Conservation (phyloP, 2,797 vertebrate genomes). For the Petrocephalus sullivani region DNA sequence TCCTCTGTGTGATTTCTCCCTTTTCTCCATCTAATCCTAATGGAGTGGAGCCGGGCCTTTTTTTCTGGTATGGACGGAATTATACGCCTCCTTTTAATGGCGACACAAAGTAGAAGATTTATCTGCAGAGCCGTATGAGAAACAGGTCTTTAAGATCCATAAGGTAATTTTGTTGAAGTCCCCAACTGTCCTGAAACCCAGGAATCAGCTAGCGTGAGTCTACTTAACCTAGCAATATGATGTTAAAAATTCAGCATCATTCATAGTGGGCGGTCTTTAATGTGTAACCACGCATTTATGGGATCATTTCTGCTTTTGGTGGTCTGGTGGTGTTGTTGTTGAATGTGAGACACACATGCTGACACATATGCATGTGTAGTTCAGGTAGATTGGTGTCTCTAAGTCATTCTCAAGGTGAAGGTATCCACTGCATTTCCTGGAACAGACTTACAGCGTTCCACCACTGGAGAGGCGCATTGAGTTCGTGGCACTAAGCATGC, state of each 20-base stretch:
- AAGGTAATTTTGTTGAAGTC: slow-evolving; percentile 45
- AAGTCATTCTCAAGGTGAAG: not conserved
- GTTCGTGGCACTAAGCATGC: not conserved
- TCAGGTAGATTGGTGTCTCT: not conserved
- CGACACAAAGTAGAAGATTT: slow-evolving; percentile 72
- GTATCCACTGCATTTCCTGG: not conserved
- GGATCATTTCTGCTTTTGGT: not conserved
- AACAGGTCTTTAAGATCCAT: slow-evolving; percentile 60
- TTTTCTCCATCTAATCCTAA: slow-evolving; percentile 52
- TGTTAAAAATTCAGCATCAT: not conserved
- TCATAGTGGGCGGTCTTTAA: not conserved
- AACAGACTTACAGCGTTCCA: not conserved
- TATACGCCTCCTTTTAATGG: slow-evolving; percentile 61
- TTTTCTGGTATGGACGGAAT: slow-evolving; percentile 64
- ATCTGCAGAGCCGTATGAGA: slow-evolving; percentile 70
- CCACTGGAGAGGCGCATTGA: not conserved
- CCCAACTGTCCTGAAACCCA: slow-evolving; percentile 53
- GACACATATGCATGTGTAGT: not conserved
- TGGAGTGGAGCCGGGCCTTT: slow-evolving; percentile 40
- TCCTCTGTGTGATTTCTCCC: not conserved
- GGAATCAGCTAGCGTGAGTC: not conserved
- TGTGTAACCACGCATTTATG: not conserved
- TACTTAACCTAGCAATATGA: slow-evolving; percentile 22
- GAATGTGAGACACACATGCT: not conserved
- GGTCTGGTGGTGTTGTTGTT: not conserved